These are phyloP conservation scores for Miichthys miiuy DNA, from an alignment of 2,797 vertebrate genomes.

Conservation along the genomic window DNA sequence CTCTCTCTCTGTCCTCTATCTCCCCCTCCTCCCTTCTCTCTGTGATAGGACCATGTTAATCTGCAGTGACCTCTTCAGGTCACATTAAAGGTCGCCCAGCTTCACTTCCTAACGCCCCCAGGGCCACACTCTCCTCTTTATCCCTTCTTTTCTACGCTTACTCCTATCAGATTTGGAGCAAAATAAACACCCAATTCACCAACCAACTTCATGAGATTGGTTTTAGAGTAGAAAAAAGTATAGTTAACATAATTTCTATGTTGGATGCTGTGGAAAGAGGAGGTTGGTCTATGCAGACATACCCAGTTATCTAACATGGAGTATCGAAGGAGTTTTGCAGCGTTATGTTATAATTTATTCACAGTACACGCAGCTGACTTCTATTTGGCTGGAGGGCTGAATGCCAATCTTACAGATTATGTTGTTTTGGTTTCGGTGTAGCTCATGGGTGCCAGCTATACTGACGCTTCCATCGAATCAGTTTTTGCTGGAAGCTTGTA, in stretches of 20 bases:
- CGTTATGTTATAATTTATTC: constrained; percentile 9
- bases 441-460: background rate
- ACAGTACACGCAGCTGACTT: background rate
- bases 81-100: constrained; percentile 85
- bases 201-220: constrained; percentile 30
- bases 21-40: constrained; percentile 46
- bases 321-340: background rate
- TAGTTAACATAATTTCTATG: constrained; percentile 7
- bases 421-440: constrained; percentile 22
- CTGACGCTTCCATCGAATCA: background rate
- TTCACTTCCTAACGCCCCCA: constrained; percentile 74
- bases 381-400: constrained; percentile 13
- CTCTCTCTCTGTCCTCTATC: constrained; percentile 18
- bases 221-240: constrained; percentile 7
- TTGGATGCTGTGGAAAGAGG: constrained; percentile 3
- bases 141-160: constrained; percentile 50
- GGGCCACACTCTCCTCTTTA: constrained; percentile 53
- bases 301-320: background rate
- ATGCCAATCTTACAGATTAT: constrained; percentile 14
- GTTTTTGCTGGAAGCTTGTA: constrained; percentile 5
- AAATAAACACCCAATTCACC: constrained; percentile 36
- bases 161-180: constrained; percentile 48
- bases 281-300: background rate
- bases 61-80: constrained; percentile 86
- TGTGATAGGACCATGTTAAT: constrained; percentile 77